Evolutionary conservation across 2,888 invertebrate species (phyloP), one percentile per base, ranked within the genome.

Genomic region (Philopedon plagiatum): DNA sequence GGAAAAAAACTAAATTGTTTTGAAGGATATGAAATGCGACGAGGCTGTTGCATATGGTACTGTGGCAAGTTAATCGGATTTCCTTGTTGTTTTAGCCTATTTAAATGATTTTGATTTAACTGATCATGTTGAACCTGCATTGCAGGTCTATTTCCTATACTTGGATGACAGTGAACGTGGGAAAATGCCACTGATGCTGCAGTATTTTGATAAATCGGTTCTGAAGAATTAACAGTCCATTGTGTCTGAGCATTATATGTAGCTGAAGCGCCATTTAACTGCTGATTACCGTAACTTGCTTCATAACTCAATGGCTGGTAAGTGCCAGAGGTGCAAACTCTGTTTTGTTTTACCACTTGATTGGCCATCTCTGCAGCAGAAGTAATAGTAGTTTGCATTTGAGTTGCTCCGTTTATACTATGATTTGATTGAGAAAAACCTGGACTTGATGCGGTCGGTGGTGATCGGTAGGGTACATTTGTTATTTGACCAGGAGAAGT

Each of bases 401-500:
- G 23, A 8, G 23, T 13, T 3, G 39, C 58, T 8, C 26, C 58
- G 5, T 39, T 39, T 5, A 57, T 19, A 34, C 5, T 5, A 3
- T 39, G 58, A 13, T 13, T 37, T 5, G n/a, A 1, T 11, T 21
- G 39, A 23, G 32, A 11, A 8, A 23, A 7, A 0, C 39, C 37
- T 15, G 58, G 58, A 19, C 58, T 58, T 9, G 58, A 39, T 9
- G 58, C 58, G 1, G 23, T 23, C 0, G 0, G 21, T 7, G 58
- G 58, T 1, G 58, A 58, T 39, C 11, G 11, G 13, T 58, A 18
- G 0, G 58, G 58, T 15, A 58, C 58, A n/a, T 58, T 58, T 8
- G 58, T 23, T 58, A 39, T 23, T 41, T 58, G 58, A 23, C 9
- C 9, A n/a, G n/a, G n/a, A n/a, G n/a, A n/a, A n/a, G n/a, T n/a